Conservation (phyloP, 2,113 vertebrate species). For the Podarcis cretensis region DNA sequence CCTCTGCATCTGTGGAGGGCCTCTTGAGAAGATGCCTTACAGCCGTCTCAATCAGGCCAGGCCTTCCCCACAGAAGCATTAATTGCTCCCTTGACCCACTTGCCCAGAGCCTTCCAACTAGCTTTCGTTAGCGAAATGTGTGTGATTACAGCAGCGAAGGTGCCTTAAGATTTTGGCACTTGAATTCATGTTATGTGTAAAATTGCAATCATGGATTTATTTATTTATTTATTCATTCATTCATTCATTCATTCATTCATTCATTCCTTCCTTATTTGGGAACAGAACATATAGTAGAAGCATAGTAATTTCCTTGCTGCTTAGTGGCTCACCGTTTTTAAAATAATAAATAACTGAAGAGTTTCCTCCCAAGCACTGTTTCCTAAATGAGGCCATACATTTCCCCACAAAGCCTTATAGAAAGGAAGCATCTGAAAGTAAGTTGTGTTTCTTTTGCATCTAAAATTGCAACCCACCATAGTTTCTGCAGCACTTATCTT, state of each 20-base stretch:
- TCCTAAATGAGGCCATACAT: background rate
- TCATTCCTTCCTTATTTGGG: background rate
- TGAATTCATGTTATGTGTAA: constrained; percentile 7
- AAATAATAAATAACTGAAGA: background rate
- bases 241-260: too few relatives aligned
- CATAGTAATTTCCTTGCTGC: background rate
- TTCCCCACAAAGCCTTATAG: background rate
- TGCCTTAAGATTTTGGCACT: background rate
- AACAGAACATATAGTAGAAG: too few relatives aligned
- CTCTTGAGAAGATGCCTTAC: too few relatives aligned
- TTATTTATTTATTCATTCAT: too few relatives aligned
- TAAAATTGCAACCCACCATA: background rate
- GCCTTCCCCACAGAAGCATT: too few relatives aligned
- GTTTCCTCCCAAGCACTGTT: background rate
- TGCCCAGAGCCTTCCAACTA: too few relatives aligned
- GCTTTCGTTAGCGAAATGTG: constrained; percentile 2
- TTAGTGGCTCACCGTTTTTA: background rate
- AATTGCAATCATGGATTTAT: background rate
- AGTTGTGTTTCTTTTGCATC: background rate
- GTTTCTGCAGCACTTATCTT: background rate
- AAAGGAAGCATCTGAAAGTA: background rate
- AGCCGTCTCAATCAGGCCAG: too few relatives aligned
- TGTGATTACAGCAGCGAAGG: background rate
- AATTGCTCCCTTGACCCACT: too few relatives aligned
- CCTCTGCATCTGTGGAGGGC: too few relatives aligned